Base-by-base conservation (phyloP, 2,888 invertebrate species). In the Strigamia transsilvanica region DNA sequence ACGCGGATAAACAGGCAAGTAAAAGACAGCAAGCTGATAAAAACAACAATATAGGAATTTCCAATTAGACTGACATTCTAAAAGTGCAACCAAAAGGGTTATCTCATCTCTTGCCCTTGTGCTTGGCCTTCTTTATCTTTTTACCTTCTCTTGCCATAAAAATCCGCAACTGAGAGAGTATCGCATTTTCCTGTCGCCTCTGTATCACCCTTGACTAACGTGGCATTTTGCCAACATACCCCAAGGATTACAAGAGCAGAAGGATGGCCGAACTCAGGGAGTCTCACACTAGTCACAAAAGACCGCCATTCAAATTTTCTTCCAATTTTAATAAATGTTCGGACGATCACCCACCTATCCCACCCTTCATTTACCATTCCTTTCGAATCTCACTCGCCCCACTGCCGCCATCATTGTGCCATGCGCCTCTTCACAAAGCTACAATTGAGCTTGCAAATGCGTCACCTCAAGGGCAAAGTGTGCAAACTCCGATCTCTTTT, bases 121-220 rank as follows among this genome's bases (percentile, higher is more conserved):
- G 66, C 66, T 66, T 66, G 66, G 66, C 66, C 66, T 66, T 66
- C 66, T 66, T 66, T 66, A 66, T 66, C 66, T 66, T 66, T 66
- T 66, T 66, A 66, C 66, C 66, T 66, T 66, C 13, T 27, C 66
- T 51, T 66, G 66, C 66, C 27, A 66, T 66, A 66, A 66, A 66
- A 66, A 66, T 66, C 66, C 66, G 66, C 66, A 66, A 66, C 66
- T 66, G 66, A 66, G 66, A 32, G 66, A 66, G 66, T 66, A 66
- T 66, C 66, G 66, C 66, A 66, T 66, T 66, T 66, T 66, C 66
- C 66, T 66, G 66, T 66, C 66, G 66, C 66, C 66, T 66, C 66
- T 66, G 66, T 66, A 66, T 66, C 66, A 66, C 66, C 66, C 66
- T 66, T 66, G 66, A 66, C 66, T 66, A 66, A 66, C 66, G 66